Evolutionary conservation across 1,140 invertebrate species (phyloP), one percentile per base, ranked within the genome.

Genomic region (Drosophila ambigua): DNA sequence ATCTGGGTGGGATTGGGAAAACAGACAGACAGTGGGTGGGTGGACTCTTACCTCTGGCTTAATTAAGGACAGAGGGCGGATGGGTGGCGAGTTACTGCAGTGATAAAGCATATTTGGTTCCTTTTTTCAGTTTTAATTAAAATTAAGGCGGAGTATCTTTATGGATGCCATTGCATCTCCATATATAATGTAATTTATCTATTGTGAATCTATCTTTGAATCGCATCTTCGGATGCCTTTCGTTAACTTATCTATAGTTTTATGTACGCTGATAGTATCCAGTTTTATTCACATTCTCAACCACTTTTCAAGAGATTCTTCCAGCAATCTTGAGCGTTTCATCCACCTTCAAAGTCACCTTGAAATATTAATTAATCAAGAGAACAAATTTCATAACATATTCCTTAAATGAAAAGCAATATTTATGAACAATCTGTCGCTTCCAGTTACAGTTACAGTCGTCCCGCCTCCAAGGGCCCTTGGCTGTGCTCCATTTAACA

Each of bases 391-490:
- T 57, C 13, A 24, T 31, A 26, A 57, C 26, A 16, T 5, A 16
- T 16, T 35, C 11, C 5, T 8, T 20, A 35, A 16, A 43, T 20
- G 11, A 16, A 69, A 69, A 69, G 43, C 53, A 59, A 68, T 64
- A 80, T 84, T 84, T 84, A 80, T 85, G 78, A 50, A 35, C 73
- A 84, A 84, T 84, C 72, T 73, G 81, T 87, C 82, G 63, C 66
- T 68, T 53, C 60, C 74, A 79, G 75, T 77, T 88, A 79, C 59
- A 60, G 58, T 64, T 75, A 77, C 71, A 39, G 11, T 4, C 35
- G 11, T 55, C 64, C 68, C 68, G 58, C 45, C 67, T 60, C 44
- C 11, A 39, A 39, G 11, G 35, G 55, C 35, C 43, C 48, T 43
- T 45, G 46, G 13, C 51, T 61, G 0, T 39, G 82, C 62, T 67